These are phyloP conservation scores for Parochlus steinenii DNA, from an alignment of 2,888 invertebrate genomes.

Conservation along the genomic window DNA sequence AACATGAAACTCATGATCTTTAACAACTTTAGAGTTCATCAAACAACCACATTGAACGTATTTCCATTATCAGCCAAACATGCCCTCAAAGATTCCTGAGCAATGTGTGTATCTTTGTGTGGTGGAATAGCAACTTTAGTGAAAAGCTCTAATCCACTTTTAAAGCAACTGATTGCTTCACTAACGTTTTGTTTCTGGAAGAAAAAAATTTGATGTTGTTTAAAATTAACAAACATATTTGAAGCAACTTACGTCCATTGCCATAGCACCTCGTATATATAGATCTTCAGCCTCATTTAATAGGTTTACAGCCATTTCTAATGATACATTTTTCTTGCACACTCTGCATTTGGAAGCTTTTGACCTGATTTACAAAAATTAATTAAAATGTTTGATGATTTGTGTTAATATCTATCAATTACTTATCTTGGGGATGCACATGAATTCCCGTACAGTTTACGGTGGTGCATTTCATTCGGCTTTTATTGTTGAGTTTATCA, in stretches of 20 bases:
- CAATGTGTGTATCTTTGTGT: slow-evolving; percentile 47
- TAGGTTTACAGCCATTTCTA: slow-evolving; percentile 29
- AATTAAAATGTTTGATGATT: too few relatives aligned
- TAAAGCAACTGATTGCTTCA: slow-evolving; percentile 38
- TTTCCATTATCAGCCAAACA: slow-evolving; percentile 36
- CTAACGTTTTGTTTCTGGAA: slow-evolving; percentile 37
- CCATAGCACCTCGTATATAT: slow-evolving; percentile 31
- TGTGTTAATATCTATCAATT: too few relatives aligned
- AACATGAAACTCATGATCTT: too few relatives aligned
- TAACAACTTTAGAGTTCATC: too few relatives aligned
- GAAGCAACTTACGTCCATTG: slow-evolving; percentile 20
- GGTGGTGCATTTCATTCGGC: slow-evolving; percentile 31
- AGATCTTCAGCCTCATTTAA: slow-evolving; percentile 33
- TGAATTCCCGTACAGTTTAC: slow-evolving; percentile 4
- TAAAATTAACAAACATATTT: neutral
- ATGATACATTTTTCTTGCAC: slow-evolving; percentile 34
- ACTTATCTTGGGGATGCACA: slow-evolving; percentile 1
- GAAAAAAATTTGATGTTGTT: slow-evolving; percentile 13
- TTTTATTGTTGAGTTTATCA: slow-evolving; percentile 37
- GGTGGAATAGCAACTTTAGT: slow-evolving; percentile 45
- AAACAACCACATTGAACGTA: too few relatives aligned
- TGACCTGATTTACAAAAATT: too few relatives aligned
- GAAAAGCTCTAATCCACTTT: slow-evolving; percentile 41
- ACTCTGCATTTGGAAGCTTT: slow-evolving; percentile 33
- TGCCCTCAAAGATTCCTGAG: slow-evolving; percentile 49